A percentile compares a stretch with the other conserved stretches of the same genome.
Evolutionary conservation across 2,113 vertebrate species (phyloP).

Genomic region (Cyprinus carpio): DNA sequence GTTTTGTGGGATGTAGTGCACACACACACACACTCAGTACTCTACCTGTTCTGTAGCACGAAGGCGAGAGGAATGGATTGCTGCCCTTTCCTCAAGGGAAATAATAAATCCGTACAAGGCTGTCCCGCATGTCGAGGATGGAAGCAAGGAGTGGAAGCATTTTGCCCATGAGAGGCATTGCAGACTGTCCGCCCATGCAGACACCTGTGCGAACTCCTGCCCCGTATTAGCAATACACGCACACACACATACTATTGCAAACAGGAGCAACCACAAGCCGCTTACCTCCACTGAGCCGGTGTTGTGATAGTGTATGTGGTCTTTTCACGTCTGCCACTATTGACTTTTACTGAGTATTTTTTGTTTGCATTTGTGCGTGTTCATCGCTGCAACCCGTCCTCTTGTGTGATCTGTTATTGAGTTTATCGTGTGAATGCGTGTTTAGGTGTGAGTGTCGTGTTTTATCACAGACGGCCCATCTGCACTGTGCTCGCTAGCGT

Average conservation of each 20-base stretch:
- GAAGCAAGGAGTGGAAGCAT: constrained; percentile 79
- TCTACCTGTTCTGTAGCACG: neutral
- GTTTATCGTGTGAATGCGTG: constrained; percentile 18
- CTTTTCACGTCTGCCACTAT: constrained; percentile 6
- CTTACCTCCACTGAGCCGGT: constrained; percentile 9
- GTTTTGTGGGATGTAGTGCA: constrained; percentile 13
- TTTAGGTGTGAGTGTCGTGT: no score
- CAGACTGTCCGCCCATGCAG: constrained; percentile 76
- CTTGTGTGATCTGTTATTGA: constrained; percentile 27
- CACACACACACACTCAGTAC: neutral
- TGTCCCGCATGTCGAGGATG: constrained; percentile 77
- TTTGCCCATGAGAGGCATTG: constrained; percentile 79
- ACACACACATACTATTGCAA: constrained; percentile 68
- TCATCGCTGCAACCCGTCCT: neutral
- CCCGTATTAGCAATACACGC: constrained; percentile 77
- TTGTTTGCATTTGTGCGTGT: constrained; percentile 39
- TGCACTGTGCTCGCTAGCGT: constrained; percentile 30
- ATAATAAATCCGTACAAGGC: constrained; percentile 81
- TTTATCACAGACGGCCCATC: constrained; percentile 48
- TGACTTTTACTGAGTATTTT: constrained; percentile 20
- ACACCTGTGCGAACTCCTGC: constrained; percentile 80
- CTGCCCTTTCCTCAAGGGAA: constrained; percentile 70
- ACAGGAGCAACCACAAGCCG: constrained; percentile 38
- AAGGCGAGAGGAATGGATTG: constrained; percentile 18
- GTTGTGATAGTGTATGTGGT: constrained; percentile 19